phyloP scores from a whole-genome alignment of 2,888 invertebrate genomes.

The Spilarctia lutea region DNA sequence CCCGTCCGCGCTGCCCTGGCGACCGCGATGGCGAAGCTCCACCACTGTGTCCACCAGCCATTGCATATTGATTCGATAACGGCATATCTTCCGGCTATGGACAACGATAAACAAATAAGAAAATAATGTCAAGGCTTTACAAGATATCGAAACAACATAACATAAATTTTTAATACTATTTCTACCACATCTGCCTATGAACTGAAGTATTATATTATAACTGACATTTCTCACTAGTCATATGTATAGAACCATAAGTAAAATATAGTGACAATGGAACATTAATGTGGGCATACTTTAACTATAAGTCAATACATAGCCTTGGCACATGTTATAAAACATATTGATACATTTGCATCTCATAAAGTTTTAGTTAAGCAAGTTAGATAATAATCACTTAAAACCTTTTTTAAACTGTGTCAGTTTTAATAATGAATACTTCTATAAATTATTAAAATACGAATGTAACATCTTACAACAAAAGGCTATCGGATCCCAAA shows the following conservation, averaged over 20 bases:
- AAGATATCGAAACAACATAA: not conserved
- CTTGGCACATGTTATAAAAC: conserved; percentile 6
- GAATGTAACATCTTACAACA: not conserved
- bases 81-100: conserved; percentile 79
- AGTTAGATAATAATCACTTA: not conserved
- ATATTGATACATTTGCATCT: not conserved
- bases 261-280: conserved; percentile 8
- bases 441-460: not conserved
- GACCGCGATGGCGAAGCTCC: conserved; percentile 77
- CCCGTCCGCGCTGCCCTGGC: conserved; percentile 76
- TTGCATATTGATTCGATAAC: conserved; percentile 74
- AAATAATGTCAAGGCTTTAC: not conserved
- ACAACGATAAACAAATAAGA: conserved; percentile 54
- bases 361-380: not conserved
- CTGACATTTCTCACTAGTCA: not conserved
- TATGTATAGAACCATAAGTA: conserved; percentile 4
- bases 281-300: conserved; percentile 11
- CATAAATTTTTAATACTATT: not conserved
- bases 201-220: not conserved
- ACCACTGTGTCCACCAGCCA: conserved; percentile 74
- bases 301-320: not conserved
- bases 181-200: not conserved
- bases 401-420: not conserved
- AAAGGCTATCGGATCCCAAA: not conserved
- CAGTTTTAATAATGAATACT: not conserved